Conservation (phyloP, 2,113 vertebrate species). For the Poeciliopsis prolifica region DNA sequence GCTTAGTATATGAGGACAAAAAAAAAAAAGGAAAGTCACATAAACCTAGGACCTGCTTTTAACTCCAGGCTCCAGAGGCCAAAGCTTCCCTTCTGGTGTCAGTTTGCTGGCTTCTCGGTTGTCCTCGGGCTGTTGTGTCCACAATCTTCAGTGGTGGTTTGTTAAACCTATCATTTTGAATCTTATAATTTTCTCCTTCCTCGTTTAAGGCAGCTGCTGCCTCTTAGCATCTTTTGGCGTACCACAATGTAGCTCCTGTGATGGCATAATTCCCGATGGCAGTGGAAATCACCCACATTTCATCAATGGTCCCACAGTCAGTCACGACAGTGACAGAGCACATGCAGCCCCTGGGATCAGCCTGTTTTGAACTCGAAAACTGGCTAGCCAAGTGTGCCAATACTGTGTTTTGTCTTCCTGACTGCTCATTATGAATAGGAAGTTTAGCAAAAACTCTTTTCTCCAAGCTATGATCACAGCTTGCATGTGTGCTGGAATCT, state of each 20-base stretch:
- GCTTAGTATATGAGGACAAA: slow-evolving; percentile 63
- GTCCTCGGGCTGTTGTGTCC: slow-evolving; percentile 44
- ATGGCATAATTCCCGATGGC: slow-evolving; percentile 14
- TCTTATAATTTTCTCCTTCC: slow-evolving; percentile 16
- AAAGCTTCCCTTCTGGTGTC: slow-evolving; percentile 29
- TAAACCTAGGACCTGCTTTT: slow-evolving; percentile 48
- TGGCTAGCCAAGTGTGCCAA: slow-evolving; percentile 48
- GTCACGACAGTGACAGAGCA: slow-evolving; percentile 20
- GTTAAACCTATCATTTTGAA: slow-evolving; percentile 30
- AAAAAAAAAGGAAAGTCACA: slow-evolving; percentile 30
- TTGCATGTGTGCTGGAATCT: slow-evolving; percentile 37
- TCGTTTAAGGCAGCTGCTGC: background rate
- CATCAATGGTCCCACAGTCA: slow-evolving; percentile 24
- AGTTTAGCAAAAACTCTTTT: slow-evolving; percentile 53
- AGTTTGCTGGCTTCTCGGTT: slow-evolving; percentile 28
- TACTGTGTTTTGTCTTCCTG: slow-evolving; percentile 52
- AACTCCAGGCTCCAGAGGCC: slow-evolving; percentile 40
- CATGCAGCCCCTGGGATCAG: slow-evolving; percentile 50
- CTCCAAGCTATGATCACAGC: slow-evolving; percentile 67
- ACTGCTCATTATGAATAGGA: slow-evolving; percentile 67
- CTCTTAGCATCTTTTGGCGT: slow-evolving; percentile 26
- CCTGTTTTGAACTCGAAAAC: slow-evolving; percentile 62
- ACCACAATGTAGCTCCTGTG: slow-evolving; percentile 12
- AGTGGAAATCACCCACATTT: slow-evolving; percentile 37
- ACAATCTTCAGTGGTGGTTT: slow-evolving; percentile 28